Base-by-base conservation (phyloP, 2,113 vertebrate genomes). In the Ciconia maguari region DNA sequence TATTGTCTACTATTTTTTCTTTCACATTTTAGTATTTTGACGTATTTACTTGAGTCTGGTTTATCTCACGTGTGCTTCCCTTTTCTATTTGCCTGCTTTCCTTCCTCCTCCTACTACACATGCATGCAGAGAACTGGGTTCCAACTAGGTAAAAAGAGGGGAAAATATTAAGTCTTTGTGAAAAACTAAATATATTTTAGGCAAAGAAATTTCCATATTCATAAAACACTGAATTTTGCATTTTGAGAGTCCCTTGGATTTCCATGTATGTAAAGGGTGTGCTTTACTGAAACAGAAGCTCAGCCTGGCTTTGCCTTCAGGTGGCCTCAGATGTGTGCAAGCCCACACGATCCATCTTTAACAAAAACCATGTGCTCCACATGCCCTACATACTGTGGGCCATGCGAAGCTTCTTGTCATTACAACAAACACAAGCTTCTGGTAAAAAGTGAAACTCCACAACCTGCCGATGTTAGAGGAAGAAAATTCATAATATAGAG, bases 331-430 rank as follows among this genome's bases (percentile, higher is more conserved):
- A 32, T 83, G 30, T 34, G 38, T 46, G 48, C 68, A 68, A 49
- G 32, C n/a, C 25, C 62, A 38, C 49, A 34, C 0, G 2, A 41
- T 29, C 41, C 29, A 5, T 17, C 4, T 38, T 55, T 32, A 72
- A 55, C 13, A 81, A 58, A 80, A 89, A 6, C 1, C 1, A 0
- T 9, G 55, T 57, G 38, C 38, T 72, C 17, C 22, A 42, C n/a
- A 8, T 7, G 5, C 22, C n/a, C 38, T 51, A 1, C 2, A 0
- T 77, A 5, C 6, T 60, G 49, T 51, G 41, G 44, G 46, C 60
- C 54, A 18, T 6, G 11, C 1, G 0, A 77, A 69, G 25, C 26
- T 77, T 83, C 62, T 54, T 22, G 26, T n/a, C 0, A 0, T 60
- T 89, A 9, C 26, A 36, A 25, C 44, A 79, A 51, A 41, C 21